phyloP scores from a whole-genome alignment of 1,140 invertebrate species.

The Sitobion miscanthi region DNA sequence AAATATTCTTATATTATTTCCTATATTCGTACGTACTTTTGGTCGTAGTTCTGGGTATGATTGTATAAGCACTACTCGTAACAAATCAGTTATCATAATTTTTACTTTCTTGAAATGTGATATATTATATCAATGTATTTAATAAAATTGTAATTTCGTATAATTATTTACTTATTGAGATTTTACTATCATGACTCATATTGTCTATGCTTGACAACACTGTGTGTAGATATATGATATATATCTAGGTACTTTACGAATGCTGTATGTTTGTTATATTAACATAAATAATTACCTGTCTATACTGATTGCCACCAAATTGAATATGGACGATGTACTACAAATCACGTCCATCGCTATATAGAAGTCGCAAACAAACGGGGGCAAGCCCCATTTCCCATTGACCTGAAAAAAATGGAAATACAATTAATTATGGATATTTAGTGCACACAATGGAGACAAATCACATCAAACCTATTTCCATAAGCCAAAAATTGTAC shows the following conservation, averaged over 20 bases:
- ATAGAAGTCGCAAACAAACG: constrained; percentile 95
- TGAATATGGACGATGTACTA: constrained; percentile 98
- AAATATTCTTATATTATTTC: too few relatives aligned
- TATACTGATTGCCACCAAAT: constrained; percentile 97
- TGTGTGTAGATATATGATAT: not conserved
- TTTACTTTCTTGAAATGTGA: not conserved
- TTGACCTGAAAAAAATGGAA: constrained; percentile 70
- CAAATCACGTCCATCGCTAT: constrained; percentile 98
- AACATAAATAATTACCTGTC: constrained; percentile 77
- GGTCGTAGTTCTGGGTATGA: too few relatives aligned
- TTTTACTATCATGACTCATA: not conserved
- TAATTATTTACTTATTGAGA: not conserved
- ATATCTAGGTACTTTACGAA: not conserved
- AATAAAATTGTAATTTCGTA: not conserved
- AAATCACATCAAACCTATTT: not conserved
- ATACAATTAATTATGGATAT: not conserved
- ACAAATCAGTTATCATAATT: not conserved
- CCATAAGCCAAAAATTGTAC: not conserved
- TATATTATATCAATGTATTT: too few relatives aligned
- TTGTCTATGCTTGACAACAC: not conserved
- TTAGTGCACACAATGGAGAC: too few relatives aligned
- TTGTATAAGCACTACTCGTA: not conserved
- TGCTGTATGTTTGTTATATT: not conserved
- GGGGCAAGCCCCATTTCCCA: constrained; percentile 85
- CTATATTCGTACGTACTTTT: too few relatives aligned